Conservation (phyloP, 1,140 invertebrate genomes). For the Potamilus streckersoni region DNA sequence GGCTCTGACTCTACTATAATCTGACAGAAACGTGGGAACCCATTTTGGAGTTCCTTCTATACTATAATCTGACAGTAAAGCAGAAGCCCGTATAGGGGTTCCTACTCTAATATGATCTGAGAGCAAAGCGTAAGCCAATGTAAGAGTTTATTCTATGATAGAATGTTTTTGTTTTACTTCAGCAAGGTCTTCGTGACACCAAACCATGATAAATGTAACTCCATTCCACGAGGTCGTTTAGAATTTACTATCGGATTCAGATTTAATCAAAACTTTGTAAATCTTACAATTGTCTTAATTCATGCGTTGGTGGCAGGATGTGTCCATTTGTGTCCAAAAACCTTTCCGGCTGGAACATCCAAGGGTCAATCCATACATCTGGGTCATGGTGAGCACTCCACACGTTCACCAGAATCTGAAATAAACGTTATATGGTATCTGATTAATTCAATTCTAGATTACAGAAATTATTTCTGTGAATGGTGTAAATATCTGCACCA, state of each 20-base stretch:
- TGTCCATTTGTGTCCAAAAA: slow-evolving; percentile 31
- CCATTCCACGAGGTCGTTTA: no score
- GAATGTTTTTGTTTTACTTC: neutral
- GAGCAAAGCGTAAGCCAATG: no score
- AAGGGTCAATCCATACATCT: slow-evolving; percentile 76
- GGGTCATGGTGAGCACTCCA: slow-evolving; percentile 86
- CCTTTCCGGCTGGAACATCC: slow-evolving; percentile 78
- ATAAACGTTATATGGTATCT: neutral
- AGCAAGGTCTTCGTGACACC: neutral
- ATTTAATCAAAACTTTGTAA: neutral
- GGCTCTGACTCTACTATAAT: no score
- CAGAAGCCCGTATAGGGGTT: no score
- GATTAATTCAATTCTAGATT: no score
- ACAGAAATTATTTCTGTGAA: no score
- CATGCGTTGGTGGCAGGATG: slow-evolving; percentile 18
- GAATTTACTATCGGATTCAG: neutral
- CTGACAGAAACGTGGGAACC: no score
- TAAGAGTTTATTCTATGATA: neutral
- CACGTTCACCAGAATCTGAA: slow-evolving; percentile 79
- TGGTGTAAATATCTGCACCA: no score
- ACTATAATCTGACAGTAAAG: no score
- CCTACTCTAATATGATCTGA: no score
- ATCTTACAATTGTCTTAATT: slow-evolving; percentile 17
- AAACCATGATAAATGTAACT: neutral
- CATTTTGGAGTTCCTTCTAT: neutral